A percentile compares a stretch with the other conserved stretches of the same genome.
Conservation (phyloP, 2,888 invertebrate species). For the Aphodius granarius region DNA sequence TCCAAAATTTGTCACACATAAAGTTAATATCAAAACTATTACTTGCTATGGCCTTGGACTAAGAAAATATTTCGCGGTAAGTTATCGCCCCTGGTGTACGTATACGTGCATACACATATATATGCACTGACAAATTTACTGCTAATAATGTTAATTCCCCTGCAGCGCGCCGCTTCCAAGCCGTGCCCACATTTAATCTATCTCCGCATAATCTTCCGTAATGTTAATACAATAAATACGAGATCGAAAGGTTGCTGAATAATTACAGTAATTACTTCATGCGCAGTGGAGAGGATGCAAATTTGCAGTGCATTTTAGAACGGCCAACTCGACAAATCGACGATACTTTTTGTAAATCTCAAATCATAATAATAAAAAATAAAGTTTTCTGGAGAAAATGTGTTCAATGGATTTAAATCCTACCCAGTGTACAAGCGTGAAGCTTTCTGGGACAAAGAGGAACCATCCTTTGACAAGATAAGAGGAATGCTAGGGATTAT, state of each 20-base stretch:
- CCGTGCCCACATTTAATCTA: neutral
- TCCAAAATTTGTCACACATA: constrained; percentile 5
- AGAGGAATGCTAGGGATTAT: neutral
- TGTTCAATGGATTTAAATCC: too few species aligned
- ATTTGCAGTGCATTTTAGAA: neutral
- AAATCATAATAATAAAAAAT: too few species aligned
- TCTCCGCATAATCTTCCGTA: neutral
- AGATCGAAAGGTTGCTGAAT: neutral
- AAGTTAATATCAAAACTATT: constrained; percentile 1
- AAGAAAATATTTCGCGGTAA: neutral
- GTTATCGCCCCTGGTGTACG: neutral
- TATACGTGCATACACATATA: neutral
- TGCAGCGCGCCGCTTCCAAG: neutral
- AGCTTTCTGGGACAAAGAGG: neutral
- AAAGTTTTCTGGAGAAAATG: too few species aligned
- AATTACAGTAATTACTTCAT: neutral
- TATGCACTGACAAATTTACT: neutral
- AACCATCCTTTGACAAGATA: neutral
- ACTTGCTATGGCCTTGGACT: neutral
- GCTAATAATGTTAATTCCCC: neutral
- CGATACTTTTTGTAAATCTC: neutral
- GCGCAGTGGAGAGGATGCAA: neutral
- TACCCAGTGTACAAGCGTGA: neutral
- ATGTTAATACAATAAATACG: neutral
- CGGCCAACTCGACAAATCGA: neutral